Conservation (phyloP, 23 tunicate genomes). For the Botrylloides violaceus region DNA sequence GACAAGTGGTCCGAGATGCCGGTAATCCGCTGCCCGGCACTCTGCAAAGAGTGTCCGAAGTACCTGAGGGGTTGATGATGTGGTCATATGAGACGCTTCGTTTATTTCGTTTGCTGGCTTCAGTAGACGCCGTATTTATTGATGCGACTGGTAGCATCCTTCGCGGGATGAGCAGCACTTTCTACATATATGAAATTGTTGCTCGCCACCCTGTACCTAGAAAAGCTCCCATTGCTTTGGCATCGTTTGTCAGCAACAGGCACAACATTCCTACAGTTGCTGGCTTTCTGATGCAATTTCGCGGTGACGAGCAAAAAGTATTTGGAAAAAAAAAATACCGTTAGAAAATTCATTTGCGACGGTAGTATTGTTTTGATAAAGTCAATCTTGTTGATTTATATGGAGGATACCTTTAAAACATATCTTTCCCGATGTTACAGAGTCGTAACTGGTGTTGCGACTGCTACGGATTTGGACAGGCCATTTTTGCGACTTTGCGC, state of each 20-base stretch:
- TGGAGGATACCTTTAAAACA: neutral
- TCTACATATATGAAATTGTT: constrained; percentile 6
- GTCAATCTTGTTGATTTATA: neutral
- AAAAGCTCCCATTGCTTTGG: constrained; percentile 17
- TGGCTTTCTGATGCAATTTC: neutral
- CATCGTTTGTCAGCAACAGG: neutral
- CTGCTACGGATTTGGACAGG: neutral
- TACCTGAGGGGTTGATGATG: neutral
- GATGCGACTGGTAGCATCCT: constrained; percentile 14
- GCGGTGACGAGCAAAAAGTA: neutral
- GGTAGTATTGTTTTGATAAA: constrained; percentile 15
- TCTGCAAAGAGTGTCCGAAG: neutral
- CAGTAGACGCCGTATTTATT: neutral
- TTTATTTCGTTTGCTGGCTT: neutral
- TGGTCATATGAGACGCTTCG: constrained; percentile 1
- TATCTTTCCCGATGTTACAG: neutral
- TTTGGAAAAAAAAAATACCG: neutral
- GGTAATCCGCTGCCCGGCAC: neutral
- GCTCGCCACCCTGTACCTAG: neutral
- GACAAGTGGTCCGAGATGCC: neutral
- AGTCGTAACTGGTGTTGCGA: constrained; percentile 3
- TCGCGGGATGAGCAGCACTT: neutral
- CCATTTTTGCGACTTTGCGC: neutral
- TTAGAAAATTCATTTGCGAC: constrained; percentile 1
- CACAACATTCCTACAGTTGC: neutral